Conservation (phyloP, 2,888 invertebrate species). For the Dyspetes luteomarginatus region DNA sequence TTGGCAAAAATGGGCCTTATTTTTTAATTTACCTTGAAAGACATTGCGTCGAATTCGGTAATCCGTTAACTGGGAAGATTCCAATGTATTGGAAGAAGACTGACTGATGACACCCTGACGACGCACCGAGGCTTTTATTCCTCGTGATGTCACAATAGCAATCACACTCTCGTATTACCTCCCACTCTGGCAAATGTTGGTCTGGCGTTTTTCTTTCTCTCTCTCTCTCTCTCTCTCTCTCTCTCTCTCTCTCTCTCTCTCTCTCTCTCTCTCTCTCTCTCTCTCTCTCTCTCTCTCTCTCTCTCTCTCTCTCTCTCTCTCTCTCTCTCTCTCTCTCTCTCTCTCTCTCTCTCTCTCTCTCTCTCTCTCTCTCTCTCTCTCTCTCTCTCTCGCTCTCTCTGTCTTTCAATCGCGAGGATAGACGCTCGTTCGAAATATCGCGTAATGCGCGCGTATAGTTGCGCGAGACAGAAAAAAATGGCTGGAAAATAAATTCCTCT, state of each 20-base stretch:
- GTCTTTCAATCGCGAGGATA: no score
- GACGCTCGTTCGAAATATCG: conserved; percentile 38
- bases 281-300: no score
- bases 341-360: no score
- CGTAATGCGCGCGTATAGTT: conserved; percentile 61
- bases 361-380: no score
- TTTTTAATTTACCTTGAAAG: conserved; percentile 80
- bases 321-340: no score
- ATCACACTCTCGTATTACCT: conserved; percentile 58
- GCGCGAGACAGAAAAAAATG: conserved; percentile 43
- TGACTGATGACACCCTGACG: conserved; percentile 72
- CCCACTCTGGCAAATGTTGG: conserved; percentile 58
- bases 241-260: no score
- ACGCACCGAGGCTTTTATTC: conserved; percentile 71
- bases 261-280: no score
- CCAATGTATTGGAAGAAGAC: conserved; percentile 68
- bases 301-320: no score
- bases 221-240: conserved; percentile 6
- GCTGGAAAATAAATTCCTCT: conserved; percentile 40
- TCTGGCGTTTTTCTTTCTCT: conserved; percentile 15
- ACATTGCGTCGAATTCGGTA: conserved; percentile 65
- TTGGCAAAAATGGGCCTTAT: conserved; percentile 60
- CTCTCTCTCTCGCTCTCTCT: no score
- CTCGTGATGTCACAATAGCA: conserved; percentile 74
- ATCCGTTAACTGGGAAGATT: conserved; percentile 55